Evolutionary conservation across 2,113 vertebrate genomes (phyloP).

Genomic region (Odocoileus virginianus): DNA sequence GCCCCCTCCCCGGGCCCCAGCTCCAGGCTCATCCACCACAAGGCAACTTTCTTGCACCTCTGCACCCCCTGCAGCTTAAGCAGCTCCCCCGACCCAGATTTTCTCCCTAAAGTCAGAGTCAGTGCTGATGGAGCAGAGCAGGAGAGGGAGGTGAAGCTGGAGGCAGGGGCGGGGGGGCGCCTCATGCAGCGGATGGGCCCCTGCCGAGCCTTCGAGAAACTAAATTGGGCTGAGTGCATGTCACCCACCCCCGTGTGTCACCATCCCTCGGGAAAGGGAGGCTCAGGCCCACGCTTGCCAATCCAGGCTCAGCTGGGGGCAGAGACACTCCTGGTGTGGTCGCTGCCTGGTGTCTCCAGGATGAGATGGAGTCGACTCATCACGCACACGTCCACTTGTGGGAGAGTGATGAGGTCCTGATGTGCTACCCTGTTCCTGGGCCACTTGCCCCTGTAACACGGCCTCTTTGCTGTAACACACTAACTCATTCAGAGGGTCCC

Average conservation of each 20-base stretch:
- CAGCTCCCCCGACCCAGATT: neutral
- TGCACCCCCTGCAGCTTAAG: neutral
- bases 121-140: neutral
- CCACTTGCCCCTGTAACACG: neutral
- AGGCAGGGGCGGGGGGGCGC: fast-evolving
- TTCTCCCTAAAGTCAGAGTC: neutral
- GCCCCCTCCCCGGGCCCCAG: neutral
- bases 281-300: neutral
- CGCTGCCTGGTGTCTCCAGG: fast-evolving
- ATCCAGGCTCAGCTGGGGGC: neutral
- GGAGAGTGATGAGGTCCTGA: neutral
- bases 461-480: neutral
- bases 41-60: neutral
- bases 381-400: neutral
- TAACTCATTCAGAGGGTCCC: neutral
- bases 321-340: neutral
- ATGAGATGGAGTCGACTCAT: neutral
- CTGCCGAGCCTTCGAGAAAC: neutral
- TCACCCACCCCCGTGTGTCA: neutral
- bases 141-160: neutral
- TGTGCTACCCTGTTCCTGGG: neutral
- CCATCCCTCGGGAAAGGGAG: neutral
- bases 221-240: neutral
- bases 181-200: neutral
- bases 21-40: neutral